Percentiles rank a stretch among this genome's conserved stretches.
phyloP scores from a whole-genome alignment of 1,140 invertebrate species.

The Periplaneta americana region DNA sequence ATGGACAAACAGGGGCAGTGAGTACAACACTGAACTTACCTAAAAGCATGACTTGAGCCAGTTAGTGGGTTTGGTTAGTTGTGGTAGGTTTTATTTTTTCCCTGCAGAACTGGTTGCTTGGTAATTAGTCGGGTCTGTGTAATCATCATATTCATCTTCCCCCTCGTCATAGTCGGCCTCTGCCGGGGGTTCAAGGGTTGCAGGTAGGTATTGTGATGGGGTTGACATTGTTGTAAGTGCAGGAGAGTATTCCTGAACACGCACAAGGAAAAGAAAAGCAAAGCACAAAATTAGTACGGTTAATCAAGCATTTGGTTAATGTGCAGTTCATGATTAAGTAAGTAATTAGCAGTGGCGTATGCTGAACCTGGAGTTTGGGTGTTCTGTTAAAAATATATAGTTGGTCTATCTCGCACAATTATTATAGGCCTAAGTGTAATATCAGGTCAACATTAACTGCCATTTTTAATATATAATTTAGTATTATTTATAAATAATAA shows the following conservation, averaged over 20 bases:
- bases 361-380: no score
- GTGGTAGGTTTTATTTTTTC: conserved; percentile 1
- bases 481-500: no score
- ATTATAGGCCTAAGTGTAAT: no score
- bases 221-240: conserved; percentile 16
- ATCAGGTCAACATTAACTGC: no score
- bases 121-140: conserved; percentile 18
- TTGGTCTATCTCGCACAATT: no score
- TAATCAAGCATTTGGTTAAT: background rate
- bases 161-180: conserved; percentile 16
- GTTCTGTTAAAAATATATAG: no score
- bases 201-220: conserved; percentile 14
- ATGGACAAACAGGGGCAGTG: background rate
- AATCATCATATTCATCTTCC: conserved; percentile 19
- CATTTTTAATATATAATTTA: no score
- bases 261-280: conserved; percentile 5
- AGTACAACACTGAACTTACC: no score
- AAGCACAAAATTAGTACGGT: background rate
- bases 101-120: conserved; percentile 16
- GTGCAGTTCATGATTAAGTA: no score
- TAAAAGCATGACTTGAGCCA: background rate
- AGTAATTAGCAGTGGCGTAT: no score
- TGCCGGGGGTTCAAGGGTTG: conserved; percentile 13
- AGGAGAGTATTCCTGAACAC: conserved; percentile 15
- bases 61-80: conserved; percentile 8